phyloP scores from a whole-genome alignment of 1,140 invertebrate species.

The Nixonia krombeini region DNA sequence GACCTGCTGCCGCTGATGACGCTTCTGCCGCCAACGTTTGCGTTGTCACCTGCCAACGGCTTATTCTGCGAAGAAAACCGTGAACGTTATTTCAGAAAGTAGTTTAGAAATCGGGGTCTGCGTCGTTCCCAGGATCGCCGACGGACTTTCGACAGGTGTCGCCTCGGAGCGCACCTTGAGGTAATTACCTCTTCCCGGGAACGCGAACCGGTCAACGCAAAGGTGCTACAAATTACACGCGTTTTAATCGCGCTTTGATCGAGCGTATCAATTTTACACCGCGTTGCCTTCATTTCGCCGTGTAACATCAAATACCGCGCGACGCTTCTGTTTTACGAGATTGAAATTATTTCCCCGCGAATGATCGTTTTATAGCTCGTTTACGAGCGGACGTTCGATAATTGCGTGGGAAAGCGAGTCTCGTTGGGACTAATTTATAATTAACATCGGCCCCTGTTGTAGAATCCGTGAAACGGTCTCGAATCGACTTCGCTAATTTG shows the following conservation, averaged over 20 bases:
- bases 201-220: neutral
- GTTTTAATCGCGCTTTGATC: no score
- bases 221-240: no score
- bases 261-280: no score
- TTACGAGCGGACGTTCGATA: no score
- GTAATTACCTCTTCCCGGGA: constrained; percentile 24
- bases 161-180: constrained; percentile 13
- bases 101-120: constrained; percentile 23
- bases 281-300: no score
- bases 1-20: constrained; percentile 53
- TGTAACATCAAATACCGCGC: no score
- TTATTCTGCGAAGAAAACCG: constrained; percentile 60
- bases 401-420: constrained; percentile 16
- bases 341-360: no score
- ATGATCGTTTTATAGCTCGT: no score
- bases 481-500: constrained; percentile 30
- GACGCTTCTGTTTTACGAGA: no score
- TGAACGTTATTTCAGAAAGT: constrained; percentile 22
- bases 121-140: constrained; percentile 16
- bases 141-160: constrained; percentile 26
- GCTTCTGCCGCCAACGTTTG: constrained; percentile 53
- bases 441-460: constrained; percentile 19
- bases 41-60: constrained; percentile 55
- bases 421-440: constrained; percentile 27
- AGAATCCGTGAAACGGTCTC: constrained; percentile 12